These are phyloP conservation scores for Eupithecia vulgata DNA, from an alignment of 2,888 invertebrate genomes.

Conservation along the genomic window DNA sequence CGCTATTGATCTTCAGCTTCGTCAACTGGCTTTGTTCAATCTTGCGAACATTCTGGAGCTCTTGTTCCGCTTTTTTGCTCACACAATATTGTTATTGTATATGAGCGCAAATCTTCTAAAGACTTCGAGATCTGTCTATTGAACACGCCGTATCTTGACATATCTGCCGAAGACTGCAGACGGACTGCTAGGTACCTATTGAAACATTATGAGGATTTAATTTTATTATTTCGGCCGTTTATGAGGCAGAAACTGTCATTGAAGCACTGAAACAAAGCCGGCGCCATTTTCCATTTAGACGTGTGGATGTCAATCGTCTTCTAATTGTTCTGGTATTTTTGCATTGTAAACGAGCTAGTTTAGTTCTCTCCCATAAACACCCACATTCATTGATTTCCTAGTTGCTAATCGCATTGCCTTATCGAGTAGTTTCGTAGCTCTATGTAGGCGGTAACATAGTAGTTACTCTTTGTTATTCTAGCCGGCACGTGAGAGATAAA, in stretches of 20 bases:
- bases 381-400: slow-evolving; percentile 3
- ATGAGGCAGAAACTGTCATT: neutral
- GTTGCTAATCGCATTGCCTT: neutral
- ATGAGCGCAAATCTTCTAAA: no score
- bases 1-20: no score
- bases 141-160: no score
- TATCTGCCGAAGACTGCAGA: no score
- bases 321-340: neutral
- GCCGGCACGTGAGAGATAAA: slow-evolving; percentile 26
- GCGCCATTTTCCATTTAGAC: neutral
- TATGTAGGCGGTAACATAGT: slow-evolving; percentile 21
- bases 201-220: neutral
- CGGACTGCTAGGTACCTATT: no score
- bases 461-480: slow-evolving; percentile 13
- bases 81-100: no score
- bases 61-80: no score
- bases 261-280: neutral
- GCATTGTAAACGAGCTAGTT: neutral
- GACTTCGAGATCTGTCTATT: no score
- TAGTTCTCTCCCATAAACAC: neutral
- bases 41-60: no score
- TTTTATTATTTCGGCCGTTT: neutral
- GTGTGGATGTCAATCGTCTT: neutral
- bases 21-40: no score
- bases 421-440: slow-evolving; percentile 22